These are phyloP conservation scores for Drosophila paulistorum DNA, from an alignment of 1,140 invertebrate species.

Conservation along the genomic window DNA sequence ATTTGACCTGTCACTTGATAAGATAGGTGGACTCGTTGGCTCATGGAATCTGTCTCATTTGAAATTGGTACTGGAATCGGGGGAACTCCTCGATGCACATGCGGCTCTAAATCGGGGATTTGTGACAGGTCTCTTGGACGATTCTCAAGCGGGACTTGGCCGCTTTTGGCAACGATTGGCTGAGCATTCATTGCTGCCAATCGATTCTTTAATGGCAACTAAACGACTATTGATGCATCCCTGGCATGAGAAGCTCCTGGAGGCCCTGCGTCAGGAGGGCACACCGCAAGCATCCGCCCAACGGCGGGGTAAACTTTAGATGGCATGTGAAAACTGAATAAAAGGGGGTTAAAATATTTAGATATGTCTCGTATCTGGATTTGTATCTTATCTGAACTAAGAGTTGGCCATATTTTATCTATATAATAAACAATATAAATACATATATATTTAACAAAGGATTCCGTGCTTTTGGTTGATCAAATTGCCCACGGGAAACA, in stretches of 20 bases:
- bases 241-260: constrained; percentile 41
- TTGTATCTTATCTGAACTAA: neutral
- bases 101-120: constrained; percentile 90
- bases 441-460: no score
- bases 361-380: neutral
- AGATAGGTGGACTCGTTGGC: constrained; percentile 86
- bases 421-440: no score
- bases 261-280: constrained; percentile 46
- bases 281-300: constrained; percentile 30
- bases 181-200: constrained; percentile 84
- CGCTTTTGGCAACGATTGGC: constrained; percentile 86
- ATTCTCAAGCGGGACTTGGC: constrained; percentile 83
- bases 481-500: no score
- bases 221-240: constrained; percentile 84
- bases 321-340: no score
- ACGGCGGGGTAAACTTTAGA: neutral
- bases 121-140: constrained; percentile 86
- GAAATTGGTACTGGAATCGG: constrained; percentile 90
- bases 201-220: constrained; percentile 84
- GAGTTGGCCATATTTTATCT: no score
- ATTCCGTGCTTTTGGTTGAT: no score
- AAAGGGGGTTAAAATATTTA: no score
- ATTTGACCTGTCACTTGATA: constrained; percentile 93
- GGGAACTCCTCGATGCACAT: constrained; percentile 89
- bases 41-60: constrained; percentile 90